phyloP scores from a whole-genome alignment of 2,888 invertebrate species.

The Lysandra bellargus region DNA sequence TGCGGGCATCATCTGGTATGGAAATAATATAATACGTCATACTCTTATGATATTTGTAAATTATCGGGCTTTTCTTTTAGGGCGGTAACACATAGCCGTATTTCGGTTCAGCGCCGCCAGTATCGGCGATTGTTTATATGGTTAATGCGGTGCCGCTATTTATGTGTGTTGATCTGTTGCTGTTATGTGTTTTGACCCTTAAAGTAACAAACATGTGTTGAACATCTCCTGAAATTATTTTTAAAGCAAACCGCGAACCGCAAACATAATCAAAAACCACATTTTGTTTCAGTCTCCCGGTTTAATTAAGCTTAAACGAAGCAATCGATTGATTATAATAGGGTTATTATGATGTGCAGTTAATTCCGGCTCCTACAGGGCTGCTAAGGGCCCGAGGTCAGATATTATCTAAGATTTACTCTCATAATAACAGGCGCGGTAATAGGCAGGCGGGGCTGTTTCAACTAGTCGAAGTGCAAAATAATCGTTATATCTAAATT shows the following conservation, averaged over 20 bases:
- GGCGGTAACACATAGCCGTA: too few species aligned
- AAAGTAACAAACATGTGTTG: too few species aligned
- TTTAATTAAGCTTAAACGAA: neutral
- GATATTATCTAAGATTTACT: slow-evolving; percentile 35
- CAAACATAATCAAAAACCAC: neutral
- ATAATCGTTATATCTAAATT: slow-evolving; percentile 30
- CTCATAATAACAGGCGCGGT: slow-evolving; percentile 33
- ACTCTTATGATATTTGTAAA: too few species aligned
- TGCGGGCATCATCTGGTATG: too few species aligned
- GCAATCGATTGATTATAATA: neutral
- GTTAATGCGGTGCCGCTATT: too few species aligned
- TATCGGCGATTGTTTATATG: too few species aligned
- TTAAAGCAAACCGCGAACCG: neutral
- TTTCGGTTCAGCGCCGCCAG: too few species aligned
- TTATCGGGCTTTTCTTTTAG: too few species aligned
- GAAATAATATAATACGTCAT: too few species aligned
- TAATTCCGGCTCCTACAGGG: neutral
- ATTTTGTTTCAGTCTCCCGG: neutral
- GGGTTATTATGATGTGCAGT: neutral
- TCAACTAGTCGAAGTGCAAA: slow-evolving; percentile 30
- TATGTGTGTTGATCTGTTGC: too few species aligned
- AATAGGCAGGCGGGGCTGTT: slow-evolving; percentile 35
- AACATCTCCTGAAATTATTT: too few species aligned
- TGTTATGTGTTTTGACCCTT: too few species aligned
- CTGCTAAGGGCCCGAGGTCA: slow-evolving; percentile 34